Evolutionary conservation across 1,140 invertebrate genomes (phyloP).

Genomic region (Cepaea nemoralis): DNA sequence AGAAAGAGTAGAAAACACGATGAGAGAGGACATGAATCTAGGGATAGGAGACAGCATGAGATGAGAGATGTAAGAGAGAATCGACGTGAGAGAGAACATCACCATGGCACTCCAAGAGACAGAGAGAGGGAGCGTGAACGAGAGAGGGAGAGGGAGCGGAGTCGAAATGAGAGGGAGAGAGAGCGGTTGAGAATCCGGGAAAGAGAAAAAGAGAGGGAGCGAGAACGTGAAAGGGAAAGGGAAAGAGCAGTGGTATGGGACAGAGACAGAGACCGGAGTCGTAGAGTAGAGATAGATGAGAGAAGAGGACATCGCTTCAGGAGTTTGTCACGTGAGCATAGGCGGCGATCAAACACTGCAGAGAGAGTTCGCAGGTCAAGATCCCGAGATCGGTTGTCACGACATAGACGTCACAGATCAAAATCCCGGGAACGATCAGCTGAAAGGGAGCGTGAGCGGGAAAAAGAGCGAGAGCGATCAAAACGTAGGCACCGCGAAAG

Average conservation of each 20-base stretch:
- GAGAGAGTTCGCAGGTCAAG: constrained; percentile 10
- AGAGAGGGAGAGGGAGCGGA: not conserved
- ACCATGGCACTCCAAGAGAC: constrained; percentile 7
- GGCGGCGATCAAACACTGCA: not conserved
- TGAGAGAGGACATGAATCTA: constrained; percentile 18
- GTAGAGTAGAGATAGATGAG: constrained; percentile 7
- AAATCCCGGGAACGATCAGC: not conserved
- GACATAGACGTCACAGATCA: constrained; percentile 22
- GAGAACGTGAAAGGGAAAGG: constrained; percentile 10
- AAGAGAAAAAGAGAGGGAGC: constrained; percentile 22
- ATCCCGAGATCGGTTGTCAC: not conserved
- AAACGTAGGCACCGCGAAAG: not conserved
- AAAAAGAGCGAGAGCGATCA: not conserved
- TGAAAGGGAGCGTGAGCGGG: not conserved
- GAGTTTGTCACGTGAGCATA: not conserved
- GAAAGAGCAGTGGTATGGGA: not conserved
- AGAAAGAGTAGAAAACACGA: constrained; percentile 31
- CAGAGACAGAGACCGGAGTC: not conserved
- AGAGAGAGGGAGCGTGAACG: constrained; percentile 22
- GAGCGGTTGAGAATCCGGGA: not conserved
- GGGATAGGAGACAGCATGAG: constrained; percentile 18
- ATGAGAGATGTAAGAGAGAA: constrained; percentile 5
- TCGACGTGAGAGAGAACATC: constrained; percentile 4
- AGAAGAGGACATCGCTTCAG: not conserved
- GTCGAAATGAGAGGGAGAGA: constrained; percentile 23